These are phyloP conservation scores for Porphyrio hochstetteri DNA, from an alignment of 2,113 vertebrate genomes.

Conservation along the genomic window DNA sequence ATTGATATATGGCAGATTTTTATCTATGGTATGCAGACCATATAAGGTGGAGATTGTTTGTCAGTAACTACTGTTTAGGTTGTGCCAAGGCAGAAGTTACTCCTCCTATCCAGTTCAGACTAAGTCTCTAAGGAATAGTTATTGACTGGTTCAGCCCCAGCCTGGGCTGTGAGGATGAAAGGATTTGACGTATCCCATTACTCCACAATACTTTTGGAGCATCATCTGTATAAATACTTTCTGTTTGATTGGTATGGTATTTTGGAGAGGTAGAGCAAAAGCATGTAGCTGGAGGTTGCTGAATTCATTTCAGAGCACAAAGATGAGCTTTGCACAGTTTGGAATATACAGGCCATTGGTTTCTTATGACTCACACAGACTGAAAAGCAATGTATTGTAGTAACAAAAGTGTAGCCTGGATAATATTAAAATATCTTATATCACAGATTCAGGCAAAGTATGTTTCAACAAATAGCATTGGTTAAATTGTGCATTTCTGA, in stretches of 20 bases:
- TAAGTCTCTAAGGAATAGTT: neutral
- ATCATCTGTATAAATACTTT: neutral
- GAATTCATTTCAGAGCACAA: neutral
- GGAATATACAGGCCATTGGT: neutral
- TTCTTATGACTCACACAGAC: neutral
- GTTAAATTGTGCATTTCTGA: neutral
- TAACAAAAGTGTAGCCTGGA: neutral
- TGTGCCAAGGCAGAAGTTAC: neutral
- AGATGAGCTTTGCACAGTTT: neutral
- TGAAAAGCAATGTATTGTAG: neutral
- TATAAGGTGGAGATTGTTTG: neutral
- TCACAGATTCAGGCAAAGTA: neutral
- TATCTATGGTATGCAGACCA: neutral
- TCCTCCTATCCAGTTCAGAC: neutral
- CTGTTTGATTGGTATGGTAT: neutral
- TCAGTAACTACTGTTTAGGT: neutral
- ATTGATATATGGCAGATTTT: neutral
- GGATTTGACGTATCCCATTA: accelerated
- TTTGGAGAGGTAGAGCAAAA: neutral
- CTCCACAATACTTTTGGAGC: neutral
- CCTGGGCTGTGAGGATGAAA: neutral
- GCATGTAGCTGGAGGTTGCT: neutral
- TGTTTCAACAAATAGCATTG: neutral
- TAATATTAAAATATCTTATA: neutral
- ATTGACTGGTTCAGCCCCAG: neutral